phyloP scores from a whole-genome alignment of 2,113 vertebrate species.

The Pica pica region DNA sequence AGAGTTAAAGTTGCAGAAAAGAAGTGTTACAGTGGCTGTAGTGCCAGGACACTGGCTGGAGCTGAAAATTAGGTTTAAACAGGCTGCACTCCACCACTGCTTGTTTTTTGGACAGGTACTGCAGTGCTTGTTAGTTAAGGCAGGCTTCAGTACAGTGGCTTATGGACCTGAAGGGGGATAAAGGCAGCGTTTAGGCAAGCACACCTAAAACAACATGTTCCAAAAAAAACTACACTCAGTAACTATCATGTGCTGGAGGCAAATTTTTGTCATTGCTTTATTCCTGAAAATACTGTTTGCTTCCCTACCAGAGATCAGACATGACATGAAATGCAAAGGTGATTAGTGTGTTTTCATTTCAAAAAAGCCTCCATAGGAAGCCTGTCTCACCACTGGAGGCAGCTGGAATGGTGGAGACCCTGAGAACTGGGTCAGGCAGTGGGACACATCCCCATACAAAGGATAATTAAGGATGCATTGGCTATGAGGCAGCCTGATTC shows the following conservation, averaged over 20 bases:
- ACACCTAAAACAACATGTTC: neutral
- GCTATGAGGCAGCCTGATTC: neutral
- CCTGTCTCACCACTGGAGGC: neutral
- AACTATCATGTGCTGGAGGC: neutral
- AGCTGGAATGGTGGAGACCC: neutral
- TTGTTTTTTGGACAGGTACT: neutral
- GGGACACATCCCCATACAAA: neutral
- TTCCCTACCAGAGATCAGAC: neutral
- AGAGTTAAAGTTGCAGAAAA: neutral
- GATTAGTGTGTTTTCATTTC: neutral
- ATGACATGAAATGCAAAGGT: neutral
- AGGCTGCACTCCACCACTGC: neutral
- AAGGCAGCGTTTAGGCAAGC: neutral
- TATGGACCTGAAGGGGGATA: neutral
- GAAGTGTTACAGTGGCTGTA: neutral
- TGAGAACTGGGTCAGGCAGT: neutral
- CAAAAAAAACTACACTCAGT: neutral
- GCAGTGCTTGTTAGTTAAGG: neutral
- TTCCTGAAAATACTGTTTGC: neutral
- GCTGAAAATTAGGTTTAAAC: neutral
- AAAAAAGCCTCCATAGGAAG: neutral
- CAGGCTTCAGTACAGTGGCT: neutral
- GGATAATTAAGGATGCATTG: neutral
- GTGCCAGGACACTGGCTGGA: neutral
- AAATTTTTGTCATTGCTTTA: neutral